phyloP scores from a whole-genome alignment of 1,140 invertebrate species.

The Bombyx mori region ASM3026992v2 NC_085112.1:10790501-10791000 shows the following conservation, averaged over 20 bases:
- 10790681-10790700: neutral
- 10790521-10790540: too few relatives aligned
- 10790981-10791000: too few relatives aligned
- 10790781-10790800: constrained; percentile 16
- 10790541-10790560: too few relatives aligned
- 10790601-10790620: too few relatives aligned
- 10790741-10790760: constrained; percentile 16
- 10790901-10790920: constrained; percentile 2
- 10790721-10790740: constrained; percentile 1
- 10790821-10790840: constrained; percentile 11
- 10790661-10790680: too few relatives aligned
- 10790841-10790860: constrained; percentile 9
- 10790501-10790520: too few relatives aligned
- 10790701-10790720: constrained; percentile 3
- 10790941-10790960: too few relatives aligned
- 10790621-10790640: too few relatives aligned
- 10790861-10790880: constrained; percentile 4
- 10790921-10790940: neutral
- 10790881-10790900: constrained; percentile 4
- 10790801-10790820: constrained; percentile 17
- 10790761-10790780: constrained; percentile 7
- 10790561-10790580: too few relatives aligned
- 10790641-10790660: too few relatives aligned
- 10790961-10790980: too few relatives aligned
- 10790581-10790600: too few relatives aligned